Evolutionary conservation across 2,888 invertebrate genomes (phyloP).

Genomic region (Caenorhabditis afra): DNA sequence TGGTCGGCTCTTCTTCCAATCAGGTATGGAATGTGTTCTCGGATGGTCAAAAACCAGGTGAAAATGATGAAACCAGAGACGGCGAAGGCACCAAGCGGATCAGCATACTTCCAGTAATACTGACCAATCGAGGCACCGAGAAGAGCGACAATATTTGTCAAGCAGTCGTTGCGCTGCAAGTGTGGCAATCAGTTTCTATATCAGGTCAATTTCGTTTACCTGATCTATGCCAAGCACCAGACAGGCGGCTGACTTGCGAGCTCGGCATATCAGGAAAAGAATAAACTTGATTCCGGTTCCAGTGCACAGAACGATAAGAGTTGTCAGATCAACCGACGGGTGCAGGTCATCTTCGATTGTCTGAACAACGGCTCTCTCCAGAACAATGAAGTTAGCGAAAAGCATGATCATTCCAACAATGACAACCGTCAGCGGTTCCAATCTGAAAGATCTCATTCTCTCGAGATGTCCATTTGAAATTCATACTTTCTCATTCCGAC

Average conservation of each 20-base stretch:
- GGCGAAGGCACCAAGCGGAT: conserved; percentile 82
- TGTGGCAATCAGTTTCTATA: background rate
- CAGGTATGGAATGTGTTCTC: conserved; percentile 72
- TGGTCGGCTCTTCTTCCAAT: conserved; percentile 69
- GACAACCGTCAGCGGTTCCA: conserved; percentile 81
- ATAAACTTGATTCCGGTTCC: conserved; percentile 70
- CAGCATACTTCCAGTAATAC: conserved; percentile 81
- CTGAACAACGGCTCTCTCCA: conserved; percentile 81
- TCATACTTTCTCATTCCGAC: conserved; percentile 81
- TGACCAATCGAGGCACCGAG: conserved; percentile 82
- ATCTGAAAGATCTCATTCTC: conserved; percentile 57
- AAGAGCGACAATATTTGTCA: conserved; percentile 82
- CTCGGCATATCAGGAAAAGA: conserved; percentile 68
- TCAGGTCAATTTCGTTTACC: conserved; percentile 21
- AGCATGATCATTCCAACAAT: conserved; percentile 82
- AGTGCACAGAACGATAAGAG: conserved; percentile 64
- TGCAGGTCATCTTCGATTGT: conserved; percentile 70
- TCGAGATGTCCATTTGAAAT: too few relatives aligned
- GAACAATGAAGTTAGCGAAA: conserved; percentile 76
- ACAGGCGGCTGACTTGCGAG: conserved; percentile 62
- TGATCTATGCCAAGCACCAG: conserved; percentile 81
- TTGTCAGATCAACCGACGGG: conserved; percentile 65
- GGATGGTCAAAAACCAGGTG: conserved; percentile 70
- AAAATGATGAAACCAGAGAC: conserved; percentile 72
- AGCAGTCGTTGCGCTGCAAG: conserved; percentile 81